phyloP scores from a whole-genome alignment of 2,797 vertebrate species.

The Prunella strophiata region DNA sequence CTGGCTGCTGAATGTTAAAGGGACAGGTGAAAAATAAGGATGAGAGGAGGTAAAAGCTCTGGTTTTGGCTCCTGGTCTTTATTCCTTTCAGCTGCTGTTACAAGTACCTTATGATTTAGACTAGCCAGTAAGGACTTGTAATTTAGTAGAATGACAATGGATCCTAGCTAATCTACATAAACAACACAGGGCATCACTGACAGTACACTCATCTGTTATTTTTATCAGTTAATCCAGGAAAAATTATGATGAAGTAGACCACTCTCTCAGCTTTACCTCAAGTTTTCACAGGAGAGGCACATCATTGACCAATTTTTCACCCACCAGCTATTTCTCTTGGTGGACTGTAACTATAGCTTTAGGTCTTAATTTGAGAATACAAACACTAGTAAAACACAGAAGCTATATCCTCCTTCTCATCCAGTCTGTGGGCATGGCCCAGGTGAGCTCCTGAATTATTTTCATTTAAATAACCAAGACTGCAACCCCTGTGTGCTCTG shows the following conservation, averaged over 20 bases:
- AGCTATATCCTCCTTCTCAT: not conserved
- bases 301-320: not conserved
- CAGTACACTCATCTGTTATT: not conserved
- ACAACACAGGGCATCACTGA: not conserved
- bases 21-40: not conserved
- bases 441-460: not conserved
- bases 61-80: not conserved
- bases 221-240: not conserved
- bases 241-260: not conserved
- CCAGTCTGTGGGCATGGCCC: not conserved
- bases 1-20: not conserved
- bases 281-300: not conserved
- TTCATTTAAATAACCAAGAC: not conserved
- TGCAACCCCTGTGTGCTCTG: not conserved
- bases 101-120: not conserved
- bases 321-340: not conserved
- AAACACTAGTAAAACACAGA: not conserved
- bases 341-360: not conserved
- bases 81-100: conserved; percentile 1
- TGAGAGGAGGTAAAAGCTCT: not conserved
- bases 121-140: not conserved
- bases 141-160: not conserved
- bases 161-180: not conserved
- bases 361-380: not conserved
- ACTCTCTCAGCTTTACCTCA: not conserved